Base-by-base conservation (phyloP, 2,888 invertebrate species). In the Kuschelorhynchus macadamiae region DNA sequence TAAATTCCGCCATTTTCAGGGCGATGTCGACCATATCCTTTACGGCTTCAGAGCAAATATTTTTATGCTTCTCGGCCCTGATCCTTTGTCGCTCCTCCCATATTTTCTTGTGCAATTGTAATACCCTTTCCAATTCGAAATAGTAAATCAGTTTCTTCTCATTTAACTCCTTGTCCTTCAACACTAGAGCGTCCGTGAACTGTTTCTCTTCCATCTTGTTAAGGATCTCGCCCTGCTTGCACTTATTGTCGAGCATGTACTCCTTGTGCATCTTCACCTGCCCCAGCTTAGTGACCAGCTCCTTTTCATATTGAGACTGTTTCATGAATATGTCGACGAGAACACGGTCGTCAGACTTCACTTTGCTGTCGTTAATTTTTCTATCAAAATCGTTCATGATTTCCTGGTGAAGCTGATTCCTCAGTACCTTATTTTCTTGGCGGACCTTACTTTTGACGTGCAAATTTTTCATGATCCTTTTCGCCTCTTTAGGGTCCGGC, bases 271-370 rank as follows among this genome's bases (percentile, higher is more conserved):
- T 85, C 57, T 88, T 86, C 0, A 89, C 86, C 78, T 89, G 88
- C 80, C 87, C 87, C 64, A 91, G 82, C 81, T 89, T 89, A 33
- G 86, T 86, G 47, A 87, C 85, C 84, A 91, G 88, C 80, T 88
- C 88, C 78, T 90, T 90, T 76, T 91, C 91, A 78, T 88, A 90
- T 44, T 86, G 84, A 0, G 90, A 88, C 67, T 90, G 85, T 75
- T 88, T 87, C 78, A 89, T 80, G 2, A 90, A 85, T 74, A 87
- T 88, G 61, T 85, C 85, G 0, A 87, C 85, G 9, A 90, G 81
- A 11, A 85, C 82, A 42, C 82, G 81, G 70, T 89, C 81, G 69
- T 88, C 87, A 20, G 86, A 80, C 70, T 85, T 84, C 8, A 79
- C 78, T 75, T 79, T 88, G 87, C 76, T 87, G 85, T 16, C 81